These are phyloP conservation scores for Vanacampus margaritifer DNA, from an alignment of 2,113 vertebrate species.

Conservation along the genomic window DNA sequence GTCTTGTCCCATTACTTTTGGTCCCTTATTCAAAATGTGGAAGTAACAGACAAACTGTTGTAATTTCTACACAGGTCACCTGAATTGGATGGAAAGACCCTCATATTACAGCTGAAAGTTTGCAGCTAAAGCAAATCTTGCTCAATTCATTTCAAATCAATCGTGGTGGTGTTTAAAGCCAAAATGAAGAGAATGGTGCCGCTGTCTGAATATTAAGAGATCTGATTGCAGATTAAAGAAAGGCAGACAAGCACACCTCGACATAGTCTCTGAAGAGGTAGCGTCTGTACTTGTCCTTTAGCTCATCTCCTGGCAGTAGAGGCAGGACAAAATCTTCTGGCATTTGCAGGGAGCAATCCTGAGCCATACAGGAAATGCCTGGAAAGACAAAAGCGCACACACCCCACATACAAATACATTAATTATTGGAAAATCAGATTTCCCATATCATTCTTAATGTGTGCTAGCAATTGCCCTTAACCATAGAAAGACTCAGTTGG, in stretches of 20 bases:
- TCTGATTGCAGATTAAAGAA: background rate
- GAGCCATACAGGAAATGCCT: slow-evolving; percentile 99
- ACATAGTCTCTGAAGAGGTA: slow-evolving; percentile 99
- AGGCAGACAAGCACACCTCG: slow-evolving; percentile 72
- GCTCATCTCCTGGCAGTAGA: slow-evolving; percentile 90
- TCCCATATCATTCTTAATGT: background rate
- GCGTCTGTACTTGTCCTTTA: slow-evolving; percentile 98
- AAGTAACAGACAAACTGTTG: too few species aligned
- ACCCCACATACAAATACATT: background rate
- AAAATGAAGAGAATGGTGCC: too few species aligned
- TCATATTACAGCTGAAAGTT: too few species aligned
- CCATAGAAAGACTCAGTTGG: background rate
- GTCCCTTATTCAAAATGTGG: too few species aligned
- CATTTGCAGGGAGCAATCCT: slow-evolving; percentile 91
- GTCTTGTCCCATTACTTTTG: too few species aligned
- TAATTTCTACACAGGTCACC: too few species aligned
- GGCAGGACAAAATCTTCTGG: slow-evolving; percentile 97
- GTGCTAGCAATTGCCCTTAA: background rate
- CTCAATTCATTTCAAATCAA: too few species aligned
- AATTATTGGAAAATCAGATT: background rate
- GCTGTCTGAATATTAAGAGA: background rate
- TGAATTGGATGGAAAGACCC: too few species aligned
- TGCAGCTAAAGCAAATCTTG: too few species aligned
- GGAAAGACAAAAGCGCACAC: slow-evolving; percentile 35
- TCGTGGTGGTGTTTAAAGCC: too few species aligned